Evolutionary conservation across 1,140 invertebrate genomes (phyloP).

Genomic region (Lutraria rhynchaena): DNA sequence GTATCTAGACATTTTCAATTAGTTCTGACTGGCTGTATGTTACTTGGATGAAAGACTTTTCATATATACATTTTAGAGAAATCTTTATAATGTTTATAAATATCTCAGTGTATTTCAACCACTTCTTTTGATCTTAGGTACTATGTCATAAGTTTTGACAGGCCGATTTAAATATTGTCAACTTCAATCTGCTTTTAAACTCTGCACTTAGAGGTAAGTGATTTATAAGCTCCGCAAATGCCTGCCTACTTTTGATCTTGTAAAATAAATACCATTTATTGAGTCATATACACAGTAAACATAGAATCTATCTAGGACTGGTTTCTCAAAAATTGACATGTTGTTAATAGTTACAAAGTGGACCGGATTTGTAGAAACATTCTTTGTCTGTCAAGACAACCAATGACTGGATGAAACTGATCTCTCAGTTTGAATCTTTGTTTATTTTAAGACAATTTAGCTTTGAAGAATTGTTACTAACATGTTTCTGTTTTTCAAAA

Average conservation of each 20-base stretch:
- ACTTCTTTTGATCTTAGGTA: conserved; percentile 46
- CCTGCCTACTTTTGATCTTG: conserved; percentile 47
- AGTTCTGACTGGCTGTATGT: conserved; percentile 54
- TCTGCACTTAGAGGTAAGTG: conserved; percentile 52
- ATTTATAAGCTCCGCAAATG: conserved; percentile 50
- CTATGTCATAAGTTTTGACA: conserved; percentile 59
- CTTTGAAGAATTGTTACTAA: no score
- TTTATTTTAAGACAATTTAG: no score
- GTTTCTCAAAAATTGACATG: conserved; percentile 7
- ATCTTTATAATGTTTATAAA: conserved; percentile 58
- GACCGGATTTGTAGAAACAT: neutral
- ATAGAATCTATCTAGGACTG: conserved; percentile 35
- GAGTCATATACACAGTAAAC: conserved; percentile 6
- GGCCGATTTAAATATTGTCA: conserved; percentile 52
- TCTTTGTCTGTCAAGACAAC: no score
- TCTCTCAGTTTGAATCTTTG: no score
- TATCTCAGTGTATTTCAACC: conserved; percentile 19
- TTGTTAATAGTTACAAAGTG: conserved; percentile 14
- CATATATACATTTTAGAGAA: conserved; percentile 11
- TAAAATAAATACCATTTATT: conserved; percentile 36
- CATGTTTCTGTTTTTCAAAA: no score
- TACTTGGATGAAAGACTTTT: conserved; percentile 51
- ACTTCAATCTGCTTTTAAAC: conserved; percentile 57
- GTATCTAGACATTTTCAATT: conserved; percentile 40
- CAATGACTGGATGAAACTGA: no score